Base-by-base conservation (phyloP, 2,888 invertebrate genomes). In the Phrixothrix hirtus region DNA sequence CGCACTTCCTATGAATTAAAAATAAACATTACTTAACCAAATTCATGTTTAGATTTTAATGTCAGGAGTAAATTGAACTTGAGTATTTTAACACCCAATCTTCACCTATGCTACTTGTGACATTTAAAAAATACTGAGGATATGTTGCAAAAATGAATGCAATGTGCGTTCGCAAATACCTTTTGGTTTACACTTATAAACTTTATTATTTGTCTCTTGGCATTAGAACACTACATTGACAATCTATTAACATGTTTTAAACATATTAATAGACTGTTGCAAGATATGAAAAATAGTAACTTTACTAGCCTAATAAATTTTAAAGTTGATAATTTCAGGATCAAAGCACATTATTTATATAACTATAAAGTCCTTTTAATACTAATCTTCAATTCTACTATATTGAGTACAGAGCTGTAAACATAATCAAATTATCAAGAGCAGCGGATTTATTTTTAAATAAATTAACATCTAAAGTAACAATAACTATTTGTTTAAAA, bases 221-320 rank as follows among this genome's bases (percentile, higher is more conserved):
- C 34, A 46, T 52, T 52, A 46, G 51, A 52, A 52, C 34, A 35
- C 51, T 52, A 46, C 51, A 51, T 36, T 37, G 26, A 35, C 43
- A 54, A 48, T 48, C 48, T 38, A 48, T 48, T 43, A 42, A 54
- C 32, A 37, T 49, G 44, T 26, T 26, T 32, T 13, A 47, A 38
- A 43, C 44, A 48, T 29, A 17, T 44, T 29, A 35, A 48, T 48
- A 35, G 43, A 53, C 32, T 47, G 45, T 34, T 37, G 26, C 36
- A 43, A 46, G 47, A 47, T 45, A 53, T 53, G 53, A 53, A 53
- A 53, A 53, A 53, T 53, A 53, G 50, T 50, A 42, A 50, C 43
- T 44, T 47, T 41, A 35, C 48, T 54, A 54, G 34, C 21, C 54
- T 44, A 54, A 32, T 39, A 52, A 52, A 45, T 26, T 47, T 45